Evolutionary conservation across 1,140 invertebrate genomes (phyloP), one percentile per base, ranked within the genome.

Genomic region (Zelostemma sp.): DNA sequence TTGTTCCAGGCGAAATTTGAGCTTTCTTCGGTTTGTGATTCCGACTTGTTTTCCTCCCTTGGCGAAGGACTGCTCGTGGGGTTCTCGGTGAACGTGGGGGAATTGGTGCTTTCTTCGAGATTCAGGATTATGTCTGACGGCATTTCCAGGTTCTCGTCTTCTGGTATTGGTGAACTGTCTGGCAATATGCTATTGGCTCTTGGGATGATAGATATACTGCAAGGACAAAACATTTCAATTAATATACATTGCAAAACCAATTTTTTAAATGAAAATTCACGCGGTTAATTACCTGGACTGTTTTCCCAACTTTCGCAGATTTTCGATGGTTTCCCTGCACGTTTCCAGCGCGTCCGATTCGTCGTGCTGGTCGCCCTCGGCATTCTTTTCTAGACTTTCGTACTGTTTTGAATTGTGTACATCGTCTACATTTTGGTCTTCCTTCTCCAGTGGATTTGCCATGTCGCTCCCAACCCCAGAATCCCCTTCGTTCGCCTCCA

Each of bases 391-490:
- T 1, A 76, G 56, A 70, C 73, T 78, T 8, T 83, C 80, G 18
- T 74, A 80, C 1, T 84, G 72, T 17, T 83, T 81, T 0, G 60
- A 62, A 28, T 48, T 47, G 31, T 82, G 78, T 46, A 80, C 48
- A 43, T 86, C 82, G 25, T 86, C 83, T 18, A 80, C 76, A 64
- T 81, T 84, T 66, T 84, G 81, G 74, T 86, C 83, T 35, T 86
- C 84, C 50, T 75, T 78, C 35, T 86, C 84, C 31, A 75, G 70
- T 18, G 80, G 77, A 74, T 86, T 85, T 28, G 79, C 79, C 76
- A 81, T 83, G 73, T 86, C 84, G 70, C 84, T 86, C 9, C 84
- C 84, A 61, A 86, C 84, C 11, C 83, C 84, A 11, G 84, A 86
- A 47, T 86, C 84, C 6, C 76, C 81, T 51, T 86, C 84, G 19